Conservation (phyloP, 2,113 vertebrate genomes). For the Etheostoma spectabile region DNA sequence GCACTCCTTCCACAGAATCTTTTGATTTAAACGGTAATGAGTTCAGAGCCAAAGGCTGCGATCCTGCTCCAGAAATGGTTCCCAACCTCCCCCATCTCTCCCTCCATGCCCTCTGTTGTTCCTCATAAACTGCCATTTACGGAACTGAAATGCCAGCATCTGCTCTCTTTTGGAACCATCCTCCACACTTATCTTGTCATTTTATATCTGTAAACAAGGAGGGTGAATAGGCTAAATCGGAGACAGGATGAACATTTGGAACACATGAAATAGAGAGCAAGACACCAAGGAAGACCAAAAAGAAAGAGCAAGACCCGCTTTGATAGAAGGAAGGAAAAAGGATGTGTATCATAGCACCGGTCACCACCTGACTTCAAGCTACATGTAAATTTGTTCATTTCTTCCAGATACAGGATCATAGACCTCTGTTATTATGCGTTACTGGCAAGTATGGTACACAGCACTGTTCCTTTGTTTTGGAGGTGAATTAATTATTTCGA, state of each 20-base stretch:
- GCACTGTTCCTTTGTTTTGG: not conserved
- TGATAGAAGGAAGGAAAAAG: slow-evolving; percentile 19
- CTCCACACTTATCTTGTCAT: slow-evolving; percentile 51
- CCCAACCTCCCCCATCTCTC: not conserved
- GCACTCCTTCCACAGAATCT: slow-evolving; percentile 25
- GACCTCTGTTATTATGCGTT: slow-evolving; percentile 1
- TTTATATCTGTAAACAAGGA: slow-evolving; percentile 46
- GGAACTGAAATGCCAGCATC: slow-evolving; percentile 51
- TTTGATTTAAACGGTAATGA: slow-evolving; percentile 69
- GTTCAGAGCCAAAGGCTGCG: slow-evolving; percentile 53
- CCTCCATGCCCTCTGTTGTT: slow-evolving; percentile 11
- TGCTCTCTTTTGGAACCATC: slow-evolving; percentile 37
- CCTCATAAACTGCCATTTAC: slow-evolving; percentile 56
- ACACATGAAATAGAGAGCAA: slow-evolving; percentile 9
- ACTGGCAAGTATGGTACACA: not conserved
- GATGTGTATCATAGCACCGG: slow-evolving; percentile 71
- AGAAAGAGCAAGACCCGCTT: slow-evolving; percentile 9
- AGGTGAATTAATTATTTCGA: no score
- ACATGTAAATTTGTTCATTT: slow-evolving; percentile 9
- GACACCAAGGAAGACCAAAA: slow-evolving; percentile 1
- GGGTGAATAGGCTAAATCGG: slow-evolving; percentile 14
- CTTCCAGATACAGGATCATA: slow-evolving; percentile 23
- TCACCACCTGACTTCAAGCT: slow-evolving; percentile 47
- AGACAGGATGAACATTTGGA: slow-evolving; percentile 20
- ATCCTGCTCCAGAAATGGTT: slow-evolving; percentile 36